Evolutionary conservation across 2,113 vertebrate species (phyloP), one percentile per base, ranked within the genome.

Genomic region (Catharus bicknelli): DNA sequence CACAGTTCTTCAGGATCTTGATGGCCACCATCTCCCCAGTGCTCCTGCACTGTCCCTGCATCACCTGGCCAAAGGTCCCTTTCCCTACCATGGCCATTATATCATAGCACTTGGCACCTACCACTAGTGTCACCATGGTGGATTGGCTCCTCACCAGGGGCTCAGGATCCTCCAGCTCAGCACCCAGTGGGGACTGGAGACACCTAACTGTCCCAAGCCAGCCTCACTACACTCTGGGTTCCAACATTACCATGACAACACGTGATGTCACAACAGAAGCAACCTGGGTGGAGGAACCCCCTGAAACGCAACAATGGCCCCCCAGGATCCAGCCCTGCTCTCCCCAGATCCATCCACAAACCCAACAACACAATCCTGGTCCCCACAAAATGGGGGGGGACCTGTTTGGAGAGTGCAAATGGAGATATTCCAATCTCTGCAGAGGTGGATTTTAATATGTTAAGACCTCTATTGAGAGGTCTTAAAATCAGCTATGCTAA

Each of bases 1-100:
- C 92, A 1, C 97, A 89, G 0, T 97, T 97, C 81, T 91, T 96
- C 61, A 98, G 90, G 59, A 97, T 96, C 90, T 98, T 98, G 72
- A 98, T 97, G 73, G 98, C 98, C 64, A 98, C 98, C 95, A 97
- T 96, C 88, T 98, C 96, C 1, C 97, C 97, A 0, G 97, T 98
- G 91, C 95, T 98, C 14, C 95, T 94, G 32, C 95, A 94, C 96
- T 96, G 96, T 66, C 97, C 97, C 90, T 95, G 98, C 23, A 96
- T 93, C 53, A 98, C 98, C 80, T 98, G 97, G n/a, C 98, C 97
- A 1, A 98, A 98, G 2, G 98, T 98, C 22, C 98, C 98, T 66
- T 97, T 97, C 59, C 98, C 98, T 17, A 98, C 74, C 10, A 95
- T 70, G 83, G 96, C 96, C 4, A 97, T 93, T 55, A 98, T 55